phyloP scores from a whole-genome alignment of 2,888 invertebrate species.

The Nysson spinosus region DNA sequence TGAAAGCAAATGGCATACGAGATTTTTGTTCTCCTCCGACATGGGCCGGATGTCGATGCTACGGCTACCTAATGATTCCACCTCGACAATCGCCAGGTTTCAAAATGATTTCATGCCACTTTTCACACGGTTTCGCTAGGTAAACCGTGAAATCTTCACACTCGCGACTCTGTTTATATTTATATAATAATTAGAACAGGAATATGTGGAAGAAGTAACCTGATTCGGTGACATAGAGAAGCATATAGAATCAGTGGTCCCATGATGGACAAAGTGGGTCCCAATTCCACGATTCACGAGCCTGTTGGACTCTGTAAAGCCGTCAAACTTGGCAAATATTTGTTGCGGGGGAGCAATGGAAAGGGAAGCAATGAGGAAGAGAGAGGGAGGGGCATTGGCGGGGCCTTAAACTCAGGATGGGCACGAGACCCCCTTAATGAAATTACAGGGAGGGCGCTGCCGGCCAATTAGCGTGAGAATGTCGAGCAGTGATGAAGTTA shows the following conservation, averaged over 20 bases:
- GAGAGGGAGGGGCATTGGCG: constrained; percentile 48
- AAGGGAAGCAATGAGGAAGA: constrained; percentile 10
- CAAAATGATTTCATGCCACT: constrained; percentile 18
- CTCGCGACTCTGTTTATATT: neutral
- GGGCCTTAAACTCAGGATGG: constrained; percentile 57
- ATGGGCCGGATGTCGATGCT: constrained; percentile 8
- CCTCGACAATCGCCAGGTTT: constrained; percentile 20
- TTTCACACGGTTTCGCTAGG: constrained; percentile 15
- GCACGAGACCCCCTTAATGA: constrained; percentile 74
- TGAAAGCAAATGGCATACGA: constrained; percentile 62
- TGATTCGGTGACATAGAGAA: constrained; percentile 39
- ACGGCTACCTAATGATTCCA: constrained; percentile 32
- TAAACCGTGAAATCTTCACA: neutral
- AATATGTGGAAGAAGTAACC: neutral
- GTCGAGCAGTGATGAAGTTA: constrained; percentile 59
- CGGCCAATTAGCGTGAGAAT: constrained; percentile 75
- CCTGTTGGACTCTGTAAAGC: constrained; percentile 51
- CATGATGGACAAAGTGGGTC: constrained; percentile 36
- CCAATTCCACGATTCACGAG: constrained; percentile 50
- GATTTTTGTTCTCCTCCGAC: constrained; percentile 43
- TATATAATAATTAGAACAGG: neutral
- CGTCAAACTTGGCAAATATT: constrained; percentile 68
- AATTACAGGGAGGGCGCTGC: constrained; percentile 73
- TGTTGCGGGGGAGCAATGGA: constrained; percentile 40
- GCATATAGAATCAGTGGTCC: constrained; percentile 20